These are phyloP conservation scores for Nephrocerus scutellatus DNA, from an alignment of 2,888 invertebrate species.

Conservation along the genomic window DNA sequence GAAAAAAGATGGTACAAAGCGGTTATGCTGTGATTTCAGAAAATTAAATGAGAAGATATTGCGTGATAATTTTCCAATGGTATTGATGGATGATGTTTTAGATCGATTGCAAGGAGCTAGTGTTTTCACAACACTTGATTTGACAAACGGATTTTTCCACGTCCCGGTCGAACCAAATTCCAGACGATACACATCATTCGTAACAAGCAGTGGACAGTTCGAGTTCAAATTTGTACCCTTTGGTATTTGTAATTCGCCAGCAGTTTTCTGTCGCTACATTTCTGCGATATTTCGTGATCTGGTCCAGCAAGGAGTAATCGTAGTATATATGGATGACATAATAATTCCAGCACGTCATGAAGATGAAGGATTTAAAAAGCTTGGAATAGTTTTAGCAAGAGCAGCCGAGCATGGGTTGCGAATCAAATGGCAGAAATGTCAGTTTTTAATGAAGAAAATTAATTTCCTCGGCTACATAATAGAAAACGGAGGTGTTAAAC, in stretches of 20 bases:
- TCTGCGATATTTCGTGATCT: conserved; percentile 6
- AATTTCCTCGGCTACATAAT: conserved; percentile 13
- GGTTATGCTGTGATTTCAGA: conserved; percentile 12
- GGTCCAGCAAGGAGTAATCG: conserved; percentile 9
- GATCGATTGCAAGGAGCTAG: conserved; percentile 14
- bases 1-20: conserved; percentile 11
- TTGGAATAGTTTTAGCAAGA: conserved; percentile 7
- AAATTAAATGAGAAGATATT: conserved; percentile 9
- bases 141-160: conserved; percentile 33
- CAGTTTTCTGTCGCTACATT: conserved; percentile 30
- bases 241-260: conserved; percentile 38
- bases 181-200: conserved; percentile 38
- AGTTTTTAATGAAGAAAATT: conserved; percentile 6
- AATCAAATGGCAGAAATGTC: conserved; percentile 14
- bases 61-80: conserved; percentile 7
- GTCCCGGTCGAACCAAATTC: conserved; percentile 30
- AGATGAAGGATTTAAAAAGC: conserved; percentile 5
- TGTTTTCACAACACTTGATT: conserved; percentile 20
- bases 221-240: conserved; percentile 41
- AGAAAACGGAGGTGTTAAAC: conserved; percentile 5
- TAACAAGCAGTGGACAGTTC: conserved; percentile 38
- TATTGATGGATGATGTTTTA: conserved; percentile 23
- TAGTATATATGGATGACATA: conserved; percentile 14
- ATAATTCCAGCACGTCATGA: conserved; percentile 10
- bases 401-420: conserved; percentile 13